Evolutionary conservation across 2,113 vertebrate genomes (phyloP).

Genomic region (Ammospiza nelsoni): DNA sequence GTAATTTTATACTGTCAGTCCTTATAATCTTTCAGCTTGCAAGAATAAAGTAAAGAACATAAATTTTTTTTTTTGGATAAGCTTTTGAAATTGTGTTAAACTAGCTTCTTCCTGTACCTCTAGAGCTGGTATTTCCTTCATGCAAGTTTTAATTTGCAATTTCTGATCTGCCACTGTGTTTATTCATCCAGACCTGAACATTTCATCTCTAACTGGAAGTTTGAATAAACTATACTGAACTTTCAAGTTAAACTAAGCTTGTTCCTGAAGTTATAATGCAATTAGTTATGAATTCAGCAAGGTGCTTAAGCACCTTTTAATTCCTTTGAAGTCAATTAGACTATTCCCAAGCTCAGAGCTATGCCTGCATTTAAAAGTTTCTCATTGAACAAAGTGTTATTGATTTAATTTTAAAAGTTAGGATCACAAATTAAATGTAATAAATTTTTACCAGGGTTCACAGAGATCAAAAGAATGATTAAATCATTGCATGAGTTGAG

Average conservation of each 20-base stretch:
- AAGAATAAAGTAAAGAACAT: conserved; percentile 30
- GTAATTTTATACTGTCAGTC: conserved; percentile 35
- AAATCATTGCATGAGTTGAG: neutral
- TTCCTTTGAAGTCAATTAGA: conserved; percentile 47
- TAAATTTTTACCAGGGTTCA: neutral
- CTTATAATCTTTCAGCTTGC: conserved; percentile 23
- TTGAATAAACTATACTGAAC: conserved; percentile 18
- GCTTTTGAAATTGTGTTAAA: conserved; percentile 19
- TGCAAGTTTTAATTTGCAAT: neutral
- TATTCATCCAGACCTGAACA: neutral
- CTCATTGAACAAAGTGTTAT: neutral
- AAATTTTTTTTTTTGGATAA: neutral
- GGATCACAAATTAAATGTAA: neutral
- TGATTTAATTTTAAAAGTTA: conserved; percentile 28
- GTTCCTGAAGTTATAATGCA: conserved; percentile 21
- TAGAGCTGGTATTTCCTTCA: neutral
- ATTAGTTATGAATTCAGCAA: conserved; percentile 57
- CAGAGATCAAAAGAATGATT: neutral
- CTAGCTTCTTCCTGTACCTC: neutral
- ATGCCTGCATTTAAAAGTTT: neutral
- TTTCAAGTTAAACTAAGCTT: conserved; percentile 14
- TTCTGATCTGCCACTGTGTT: conserved; percentile 1
- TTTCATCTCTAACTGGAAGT: neutral
- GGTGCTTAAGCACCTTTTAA: conserved; percentile 23
- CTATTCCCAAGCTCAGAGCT: conserved; percentile 29